phyloP scores from a whole-genome alignment of 2,113 vertebrate species.

The Tamias sibiricus region DNA sequence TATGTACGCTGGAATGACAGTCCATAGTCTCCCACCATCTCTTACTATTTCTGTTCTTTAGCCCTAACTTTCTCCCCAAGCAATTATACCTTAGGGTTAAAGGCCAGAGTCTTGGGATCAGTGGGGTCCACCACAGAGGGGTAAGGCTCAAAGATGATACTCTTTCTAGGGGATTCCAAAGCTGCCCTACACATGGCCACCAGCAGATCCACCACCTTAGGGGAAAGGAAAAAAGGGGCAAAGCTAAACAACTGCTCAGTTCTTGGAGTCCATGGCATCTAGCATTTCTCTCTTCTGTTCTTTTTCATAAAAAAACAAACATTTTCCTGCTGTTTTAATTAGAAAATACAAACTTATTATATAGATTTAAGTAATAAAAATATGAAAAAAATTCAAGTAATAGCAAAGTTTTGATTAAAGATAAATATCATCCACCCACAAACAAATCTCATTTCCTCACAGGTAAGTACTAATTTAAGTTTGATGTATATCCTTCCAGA shows the following conservation, averaged over 20 bases:
- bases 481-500: not conserved
- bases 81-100: conserved; percentile 96
- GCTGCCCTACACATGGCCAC: conserved; percentile 99
- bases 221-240: not conserved
- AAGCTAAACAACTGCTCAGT: not conserved
- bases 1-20: not conserved
- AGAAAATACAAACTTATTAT: conserved; percentile 30
- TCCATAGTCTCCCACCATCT: not conserved
- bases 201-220: conserved; percentile 96
- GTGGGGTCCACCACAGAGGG: conserved; percentile 99
- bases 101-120: conserved; percentile 98
- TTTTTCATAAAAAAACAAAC: conserved; percentile 28
- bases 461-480: not conserved
- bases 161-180: conserved; percentile 97
- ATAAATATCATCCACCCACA: not conserved
- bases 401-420: conserved; percentile 16
- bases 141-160: conserved; percentile 99
- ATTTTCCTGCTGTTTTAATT: not conserved
- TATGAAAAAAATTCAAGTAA: conserved; percentile 47
- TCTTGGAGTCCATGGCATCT: not conserved
- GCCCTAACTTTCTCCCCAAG: not conserved
- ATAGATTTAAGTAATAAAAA: conserved; percentile 29
- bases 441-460: conserved; percentile 18
- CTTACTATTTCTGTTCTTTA: conserved; percentile 21
- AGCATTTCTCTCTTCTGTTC: not conserved